Conservation (phyloP, 2,888 invertebrate genomes). For the Nemapogon koenigi region DNA sequence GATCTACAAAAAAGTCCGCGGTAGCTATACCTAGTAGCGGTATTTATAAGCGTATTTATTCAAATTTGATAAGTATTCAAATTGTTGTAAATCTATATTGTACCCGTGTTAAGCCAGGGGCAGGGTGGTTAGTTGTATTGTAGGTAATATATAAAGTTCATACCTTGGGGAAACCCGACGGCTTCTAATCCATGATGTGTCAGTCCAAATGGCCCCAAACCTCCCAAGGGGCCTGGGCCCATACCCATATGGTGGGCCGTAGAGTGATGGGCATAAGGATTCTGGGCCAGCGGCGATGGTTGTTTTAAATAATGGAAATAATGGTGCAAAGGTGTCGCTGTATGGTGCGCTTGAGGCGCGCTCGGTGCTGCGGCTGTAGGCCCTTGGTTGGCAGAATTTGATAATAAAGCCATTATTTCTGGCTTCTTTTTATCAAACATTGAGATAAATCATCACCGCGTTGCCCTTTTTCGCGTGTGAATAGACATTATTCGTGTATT, state of each 20-base stretch:
- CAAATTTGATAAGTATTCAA: too few relatives aligned
- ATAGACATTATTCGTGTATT: constrained; percentile 23
- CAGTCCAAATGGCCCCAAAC: constrained; percentile 52
- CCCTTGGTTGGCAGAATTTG: constrained; percentile 46
- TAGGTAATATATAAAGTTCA: constrained; percentile 11
- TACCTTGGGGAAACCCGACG: constrained; percentile 61
- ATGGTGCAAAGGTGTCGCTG: constrained; percentile 61
- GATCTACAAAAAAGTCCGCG: too few relatives aligned
- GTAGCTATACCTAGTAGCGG: too few relatives aligned
- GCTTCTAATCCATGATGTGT: constrained; percentile 55
- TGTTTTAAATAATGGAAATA: constrained; percentile 66
- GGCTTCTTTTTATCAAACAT: not conserved
- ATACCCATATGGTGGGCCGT: constrained; percentile 61
- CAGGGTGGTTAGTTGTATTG: too few relatives aligned
- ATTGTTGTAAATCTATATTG: too few relatives aligned
- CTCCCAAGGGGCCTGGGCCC: constrained; percentile 59
- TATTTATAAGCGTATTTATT: too few relatives aligned
- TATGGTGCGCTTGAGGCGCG: constrained; percentile 51
- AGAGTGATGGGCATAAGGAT: constrained; percentile 52
- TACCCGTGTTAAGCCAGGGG: too few relatives aligned
- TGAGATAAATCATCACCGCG: constrained; percentile 42
- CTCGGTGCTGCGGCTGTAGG: constrained; percentile 41
- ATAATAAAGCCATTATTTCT: constrained; percentile 46
- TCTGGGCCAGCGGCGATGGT: constrained; percentile 56
- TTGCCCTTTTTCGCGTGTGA: constrained; percentile 36